These are phyloP conservation scores for Lampris megalopsis DNA, from an alignment of 2,113 vertebrate species.

Conservation along the genomic window DNA sequence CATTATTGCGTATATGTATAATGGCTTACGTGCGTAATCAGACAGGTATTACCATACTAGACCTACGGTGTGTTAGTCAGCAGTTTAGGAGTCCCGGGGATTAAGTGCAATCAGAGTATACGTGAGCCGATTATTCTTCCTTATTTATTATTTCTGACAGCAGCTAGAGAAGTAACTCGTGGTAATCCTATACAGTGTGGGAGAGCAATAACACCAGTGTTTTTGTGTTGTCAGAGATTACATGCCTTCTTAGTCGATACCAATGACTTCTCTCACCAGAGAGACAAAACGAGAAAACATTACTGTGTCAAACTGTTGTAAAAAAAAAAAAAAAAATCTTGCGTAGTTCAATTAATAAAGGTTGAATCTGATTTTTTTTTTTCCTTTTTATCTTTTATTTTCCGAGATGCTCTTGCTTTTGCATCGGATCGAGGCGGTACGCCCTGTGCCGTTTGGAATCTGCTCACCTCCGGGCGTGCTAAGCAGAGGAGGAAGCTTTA, in stretches of 20 bases:
- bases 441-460: slow-evolving; percentile 31
- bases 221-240: slow-evolving; percentile 70
- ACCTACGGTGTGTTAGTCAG: slow-evolving; percentile 76
- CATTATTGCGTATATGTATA: slow-evolving; percentile 71
- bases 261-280: slow-evolving; percentile 77
- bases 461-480: slow-evolving; percentile 69
- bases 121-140: slow-evolving; percentile 87
- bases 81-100: slow-evolving; percentile 82
- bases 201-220: slow-evolving; percentile 83
- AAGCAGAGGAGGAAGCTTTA: slow-evolving; percentile 77
- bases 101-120: slow-evolving; percentile 93
- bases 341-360: slow-evolving; percentile 52
- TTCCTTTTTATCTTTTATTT: slow-evolving; percentile 48
- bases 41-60: slow-evolving; percentile 69
- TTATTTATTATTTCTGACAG: slow-evolving; percentile 84
- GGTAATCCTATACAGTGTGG: slow-evolving; percentile 85
- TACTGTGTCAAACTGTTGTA: slow-evolving; percentile 71
- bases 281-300: slow-evolving; percentile 51
- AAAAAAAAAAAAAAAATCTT: slow-evolving; percentile 2
- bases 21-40: slow-evolving; percentile 75
- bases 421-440: slow-evolving; percentile 38
- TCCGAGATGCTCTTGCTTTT: slow-evolving; percentile 18
- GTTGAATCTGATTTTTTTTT: slow-evolving; percentile 62
- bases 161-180: slow-evolving; percentile 78
- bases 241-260: slow-evolving; percentile 67